Percentiles rank a stretch among this genome's conserved stretches.
Evolutionary conservation across 2,797 vertebrate genomes (phyloP).

Genomic region (Peromyscus melanophrys): DNA sequence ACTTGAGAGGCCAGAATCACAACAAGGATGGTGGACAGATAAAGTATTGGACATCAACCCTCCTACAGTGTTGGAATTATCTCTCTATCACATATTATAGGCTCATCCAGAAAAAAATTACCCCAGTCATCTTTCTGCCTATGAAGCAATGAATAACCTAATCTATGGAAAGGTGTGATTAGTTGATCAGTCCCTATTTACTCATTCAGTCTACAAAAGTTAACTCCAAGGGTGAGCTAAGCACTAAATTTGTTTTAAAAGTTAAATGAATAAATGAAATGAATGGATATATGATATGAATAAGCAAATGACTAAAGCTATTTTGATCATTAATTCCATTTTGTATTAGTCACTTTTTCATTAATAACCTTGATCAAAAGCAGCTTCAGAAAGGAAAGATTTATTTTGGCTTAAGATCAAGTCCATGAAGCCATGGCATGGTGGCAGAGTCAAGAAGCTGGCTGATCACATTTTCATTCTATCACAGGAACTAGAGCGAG

Average conservation of each 20-base stretch:
- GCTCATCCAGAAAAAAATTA: neutral
- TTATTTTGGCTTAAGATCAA: neutral
- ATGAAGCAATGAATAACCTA: neutral
- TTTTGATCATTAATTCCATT: neutral
- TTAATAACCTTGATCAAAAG: neutral
- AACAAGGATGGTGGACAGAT: neutral
- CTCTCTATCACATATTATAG: neutral
- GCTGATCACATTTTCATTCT: neutral
- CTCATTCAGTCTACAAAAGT: neutral
- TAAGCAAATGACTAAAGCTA: slow-evolving; percentile 2
- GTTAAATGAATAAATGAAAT: slow-evolving; percentile 3
- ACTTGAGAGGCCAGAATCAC: neutral
- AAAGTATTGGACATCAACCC: neutral
- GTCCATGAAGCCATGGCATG: neutral
- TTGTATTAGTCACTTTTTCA: neutral
- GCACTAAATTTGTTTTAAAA: neutral
- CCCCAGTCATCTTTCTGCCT: neutral
- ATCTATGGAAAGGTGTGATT: no score
- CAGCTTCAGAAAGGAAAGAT: neutral
- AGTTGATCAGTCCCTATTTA: neutral
- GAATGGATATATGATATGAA: neutral
- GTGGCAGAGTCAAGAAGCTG: no score
- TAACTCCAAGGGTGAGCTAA: neutral
- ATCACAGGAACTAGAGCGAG: neutral
- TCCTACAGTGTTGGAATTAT: neutral